Conservation (phyloP, 2,888 invertebrate species). For the Pocota personata region DNA sequence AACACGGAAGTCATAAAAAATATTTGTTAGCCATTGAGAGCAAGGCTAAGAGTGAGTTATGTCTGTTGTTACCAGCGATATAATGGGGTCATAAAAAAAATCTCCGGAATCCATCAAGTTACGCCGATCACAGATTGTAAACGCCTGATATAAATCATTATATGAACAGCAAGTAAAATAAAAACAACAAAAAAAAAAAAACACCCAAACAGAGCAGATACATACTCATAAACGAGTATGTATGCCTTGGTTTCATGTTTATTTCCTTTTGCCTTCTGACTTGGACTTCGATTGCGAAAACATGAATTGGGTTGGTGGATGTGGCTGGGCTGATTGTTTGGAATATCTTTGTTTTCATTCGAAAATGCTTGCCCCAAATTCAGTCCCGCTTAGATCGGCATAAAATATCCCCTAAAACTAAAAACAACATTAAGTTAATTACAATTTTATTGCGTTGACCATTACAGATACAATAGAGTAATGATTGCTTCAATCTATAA, state of each 20-base stretch:
- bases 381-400: not conserved
- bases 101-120: not conserved
- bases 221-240: not conserved
- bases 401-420: not conserved
- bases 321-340: not conserved
- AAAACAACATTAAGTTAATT: not conserved
- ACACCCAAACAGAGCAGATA: not conserved
- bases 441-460: not conserved
- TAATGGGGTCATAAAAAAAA: not conserved
- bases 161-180: not conserved
- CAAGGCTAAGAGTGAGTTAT: not conserved
- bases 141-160: conserved; percentile 13
- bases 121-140: conserved; percentile 7
- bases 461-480: not conserved
- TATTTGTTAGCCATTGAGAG: not conserved
- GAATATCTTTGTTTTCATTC: not conserved
- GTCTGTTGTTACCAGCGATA: not conserved
- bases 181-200: not conserved
- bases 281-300: conserved; percentile 10
- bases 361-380: conserved; percentile 15
- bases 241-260: not conserved
- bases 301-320: not conserved
- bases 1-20: conserved; percentile 18
- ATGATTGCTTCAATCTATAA: not conserved
- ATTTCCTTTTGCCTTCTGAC: conserved; percentile 4